Conservation (phyloP, 2,888 invertebrate species). For the Cerceris ruficornis region DNA sequence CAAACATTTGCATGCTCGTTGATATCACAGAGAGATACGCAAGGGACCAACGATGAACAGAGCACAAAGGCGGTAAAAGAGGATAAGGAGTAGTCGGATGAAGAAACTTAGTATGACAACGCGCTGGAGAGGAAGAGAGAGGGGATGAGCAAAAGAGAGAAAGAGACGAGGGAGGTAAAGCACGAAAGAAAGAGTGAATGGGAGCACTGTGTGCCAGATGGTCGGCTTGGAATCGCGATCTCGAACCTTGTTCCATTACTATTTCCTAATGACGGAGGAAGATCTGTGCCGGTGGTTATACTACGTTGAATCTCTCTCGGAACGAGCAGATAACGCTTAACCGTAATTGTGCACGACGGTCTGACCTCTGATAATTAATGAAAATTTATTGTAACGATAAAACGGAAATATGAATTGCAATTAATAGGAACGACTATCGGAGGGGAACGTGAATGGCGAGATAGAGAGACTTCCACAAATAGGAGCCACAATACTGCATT, state of each 20-base stretch:
- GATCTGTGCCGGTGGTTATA: slow-evolving; percentile 46
- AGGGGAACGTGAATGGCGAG: slow-evolving; percentile 40
- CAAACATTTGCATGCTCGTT: slow-evolving; percentile 37
- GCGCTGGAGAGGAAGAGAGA: slow-evolving; percentile 1
- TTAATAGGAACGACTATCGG: slow-evolving; percentile 37
- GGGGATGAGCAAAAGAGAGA: slow-evolving; percentile 1
- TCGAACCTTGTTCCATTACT: slow-evolving; percentile 44
- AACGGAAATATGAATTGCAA: slow-evolving; percentile 28
- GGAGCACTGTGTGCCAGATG: slow-evolving; percentile 73
- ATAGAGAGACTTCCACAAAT: slow-evolving; percentile 31
- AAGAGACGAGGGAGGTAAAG: slow-evolving; percentile 4
- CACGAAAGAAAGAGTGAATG: slow-evolving; percentile 68
- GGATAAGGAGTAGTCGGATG: slow-evolving; percentile 52
- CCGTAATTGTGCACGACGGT: slow-evolving; percentile 7
- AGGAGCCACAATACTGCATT: slow-evolving; percentile 12
- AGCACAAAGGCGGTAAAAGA: slow-evolving; percentile 57
- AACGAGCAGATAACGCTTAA: slow-evolving; percentile 11
- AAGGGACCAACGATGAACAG: slow-evolving; percentile 42
- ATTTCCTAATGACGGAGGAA: slow-evolving; percentile 61
- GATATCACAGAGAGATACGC: slow-evolving; percentile 58
- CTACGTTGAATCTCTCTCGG: slow-evolving; percentile 22
- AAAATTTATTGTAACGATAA: slow-evolving; percentile 33
- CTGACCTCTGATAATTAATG: slow-evolving; percentile 46
- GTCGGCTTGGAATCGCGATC: slow-evolving; percentile 54
- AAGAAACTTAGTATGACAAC: slow-evolving; percentile 50